Evolutionary conservation across 2,888 invertebrate species (phyloP), one percentile per base, ranked within the genome.

Genomic region (Rhamnusium bicolor): DNA sequence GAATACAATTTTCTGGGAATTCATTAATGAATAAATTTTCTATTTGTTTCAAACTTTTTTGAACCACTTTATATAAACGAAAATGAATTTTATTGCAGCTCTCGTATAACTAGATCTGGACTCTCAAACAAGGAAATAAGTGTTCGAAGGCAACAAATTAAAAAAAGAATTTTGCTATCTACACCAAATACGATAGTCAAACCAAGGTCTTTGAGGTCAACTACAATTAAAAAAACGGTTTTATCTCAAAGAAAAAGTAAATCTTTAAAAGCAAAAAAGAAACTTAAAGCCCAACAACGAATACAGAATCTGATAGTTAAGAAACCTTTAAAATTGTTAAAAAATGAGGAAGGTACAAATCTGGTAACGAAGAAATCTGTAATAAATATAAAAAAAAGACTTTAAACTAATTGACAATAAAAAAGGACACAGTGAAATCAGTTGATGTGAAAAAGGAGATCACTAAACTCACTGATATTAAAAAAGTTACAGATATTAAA

Each of bases 41-140:
- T n/a, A n/a, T n/a, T n/a, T n/a, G n/a, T n/a, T n/a, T n/a, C n/a
- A n/a, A n/a, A n/a, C n/a, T n/a, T n/a, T n/a, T n/a, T n/a, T n/a
- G n/a, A n/a, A n/a, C n/a, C n/a, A n/a, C n/a, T n/a, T n/a, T n/a
- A n/a, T n/a, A n/a, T n/a, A n/a, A n/a, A n/a, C n/a, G n/a, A n/a
- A n/a, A n/a, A n/a, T n/a, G n/a, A 18, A 58, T 14, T 27, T 56
- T 46, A 61, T 54, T 65, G 24, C 58, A 63, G 77, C 69, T 82
- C 79, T 54, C 80, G 85, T 58, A 75, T 85, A 7, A 86, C 85
- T 8, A 79, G 85, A 71, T 84, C 86, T 10, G 82, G 80, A 27
- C 58, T 81, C 32, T 68, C 74, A 53, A 81, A 73, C 47, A 78
- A 69, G 32, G 79, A 75, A 54, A 70, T 77, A 0, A 71, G 75